Conservation (phyloP, 1,140 invertebrate genomes). For the Portunus trituberculatus region DNA sequence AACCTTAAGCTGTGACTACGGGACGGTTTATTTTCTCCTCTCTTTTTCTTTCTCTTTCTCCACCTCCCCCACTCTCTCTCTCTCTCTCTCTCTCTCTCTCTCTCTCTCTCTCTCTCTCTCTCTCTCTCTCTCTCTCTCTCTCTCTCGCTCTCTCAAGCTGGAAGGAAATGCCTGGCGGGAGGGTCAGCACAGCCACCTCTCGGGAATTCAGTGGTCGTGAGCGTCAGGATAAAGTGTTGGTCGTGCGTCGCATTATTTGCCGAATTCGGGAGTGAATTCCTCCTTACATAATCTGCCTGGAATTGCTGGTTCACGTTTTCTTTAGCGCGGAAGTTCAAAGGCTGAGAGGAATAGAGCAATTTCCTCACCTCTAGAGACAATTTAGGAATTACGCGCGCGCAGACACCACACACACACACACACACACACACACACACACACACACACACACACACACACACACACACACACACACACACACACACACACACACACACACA, state of each 20-base stretch:
- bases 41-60: background rate
- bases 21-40: background rate
- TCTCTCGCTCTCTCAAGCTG: background rate
- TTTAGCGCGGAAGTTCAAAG: background rate
- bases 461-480: constrained; percentile 37
- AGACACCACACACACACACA: constrained; percentile 32
- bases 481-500: constrained; percentile 42
- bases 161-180: background rate
- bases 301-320: background rate
- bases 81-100: too few relatives aligned
- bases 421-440: constrained; percentile 43
- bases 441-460: constrained; percentile 49
- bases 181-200: background rate
- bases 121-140: too few relatives aligned
- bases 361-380: background rate
- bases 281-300: background rate
- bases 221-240: too few relatives aligned
- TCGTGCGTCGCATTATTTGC: background rate
- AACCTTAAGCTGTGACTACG: background rate
- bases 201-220: background rate
- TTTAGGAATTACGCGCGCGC: background rate
- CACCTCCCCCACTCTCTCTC: too few relatives aligned
- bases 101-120: too few relatives aligned
- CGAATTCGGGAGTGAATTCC: background rate
- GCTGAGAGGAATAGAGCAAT: background rate